Evolutionary conservation across 2,113 vertebrate species (phyloP), one percentile per base, ranked within the genome.

Genomic region (Maccullochella peelii): DNA sequence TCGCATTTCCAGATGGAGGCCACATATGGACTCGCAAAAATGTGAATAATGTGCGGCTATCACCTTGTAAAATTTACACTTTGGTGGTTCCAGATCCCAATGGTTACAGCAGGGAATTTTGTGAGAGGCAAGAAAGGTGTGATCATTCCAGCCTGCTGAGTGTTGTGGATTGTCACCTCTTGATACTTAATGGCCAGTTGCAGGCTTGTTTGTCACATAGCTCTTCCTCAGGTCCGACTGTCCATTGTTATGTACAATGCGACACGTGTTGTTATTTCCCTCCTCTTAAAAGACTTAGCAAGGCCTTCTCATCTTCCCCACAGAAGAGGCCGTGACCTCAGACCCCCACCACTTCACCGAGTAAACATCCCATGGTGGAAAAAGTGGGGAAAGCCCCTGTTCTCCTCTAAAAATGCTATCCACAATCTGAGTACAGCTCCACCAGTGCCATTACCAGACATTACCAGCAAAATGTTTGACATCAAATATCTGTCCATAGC

Each of bases 221-320:
- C 77, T 83, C 79, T 88, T 93, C 89, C 68, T 61, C 40, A 69
- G 62, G 75, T 71, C 58, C 47, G 23, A 69, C 79, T 87, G 58
- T 81, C 93, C 86, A 95, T 95, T 95, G 95, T 96, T 94, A 61
- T 73, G 57, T 71, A 77, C 86, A 79, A 59, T 50, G 30, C 6
- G 78, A 76, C 92, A 92, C 85, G 85, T 92, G 94, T 87, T 94
- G 93, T 95, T 94, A 92, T 94, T 95, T 95, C 93, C 94, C 88
- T 72, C 58, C 55, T 82, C 83, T 75, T 78, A 81, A 89, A 85
- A 77, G 80, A 91, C 66, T 63, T 49, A 58, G 55, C 74, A 76
- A 86, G 77, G 79, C 82, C 80, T 84, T 83, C 66, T 75, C 84
- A 88, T 91, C 91, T 93, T 88, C 88, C 63, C 77, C 47, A 73